Evolutionary conservation across 2,113 vertebrate genomes (phyloP), one percentile per base, ranked within the genome.

Genomic region (Thamnophis sirtalis): DNA sequence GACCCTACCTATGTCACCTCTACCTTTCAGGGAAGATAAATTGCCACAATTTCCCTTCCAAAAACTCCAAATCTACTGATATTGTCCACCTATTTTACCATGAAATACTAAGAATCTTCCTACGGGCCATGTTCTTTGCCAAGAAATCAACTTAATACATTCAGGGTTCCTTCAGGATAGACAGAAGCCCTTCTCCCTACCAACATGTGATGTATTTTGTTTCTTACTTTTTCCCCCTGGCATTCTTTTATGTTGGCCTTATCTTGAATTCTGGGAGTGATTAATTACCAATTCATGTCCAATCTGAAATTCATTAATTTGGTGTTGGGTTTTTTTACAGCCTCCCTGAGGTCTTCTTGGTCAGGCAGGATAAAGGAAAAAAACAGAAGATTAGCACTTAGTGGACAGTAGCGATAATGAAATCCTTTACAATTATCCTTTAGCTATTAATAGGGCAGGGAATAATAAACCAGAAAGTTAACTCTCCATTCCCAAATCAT

Each of bases 221-320:
- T 86, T 50, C 38, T 87, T 51, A 26, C 55, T 86, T 94, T 68
- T 68, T 1, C 63, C 21, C 51, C 88, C 89, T 92, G 87, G 90
- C 86, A 68, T 43, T 63, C 87, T 93, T 92, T 93, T 87, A 24
- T 5, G 5, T 91, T 0, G 48, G 90, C 91, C 95, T 96, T 96
- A 96, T 96, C 96, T 96, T 94, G 96, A 96, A 95, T 96, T 97
- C 96, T 94, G 95, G 95, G 92, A 95, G 92, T 97, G 96, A 97
- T 96, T 96, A 97, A 96, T 97, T 96, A 97, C 96, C 95, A 96
- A 95, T 96, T 97, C 95, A 94, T 89, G 95, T 95, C 95, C 93
- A 96, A 96, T 96, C 96, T 95, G 95, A 97, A 96, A 96, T 96
- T 95, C 95, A 97, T 96, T 96, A 96, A 96, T 97, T 94, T 96